A percentile compares a stretch with the other conserved stretches of the same genome.
Conservation (phyloP, 2,113 vertebrate genomes). For the Larimichthys polyactis region DNA sequence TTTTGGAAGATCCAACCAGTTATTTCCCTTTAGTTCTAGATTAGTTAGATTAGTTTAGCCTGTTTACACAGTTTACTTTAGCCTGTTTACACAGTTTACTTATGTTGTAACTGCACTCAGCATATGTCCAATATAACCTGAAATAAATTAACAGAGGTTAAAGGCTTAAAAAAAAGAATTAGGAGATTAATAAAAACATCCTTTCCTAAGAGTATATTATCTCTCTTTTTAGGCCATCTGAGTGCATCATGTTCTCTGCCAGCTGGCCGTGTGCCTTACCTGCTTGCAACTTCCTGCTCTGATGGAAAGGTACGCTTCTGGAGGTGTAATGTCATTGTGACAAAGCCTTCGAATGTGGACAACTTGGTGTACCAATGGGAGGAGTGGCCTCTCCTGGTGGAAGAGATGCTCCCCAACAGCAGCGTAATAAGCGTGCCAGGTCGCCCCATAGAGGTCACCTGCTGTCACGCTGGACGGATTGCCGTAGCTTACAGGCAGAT, state of each 20-base stretch:
- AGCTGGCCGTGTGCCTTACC: constrained; percentile 92
- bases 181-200: neutral
- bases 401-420: constrained; percentile 88
- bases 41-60: neutral
- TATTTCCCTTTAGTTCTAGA: neutral
- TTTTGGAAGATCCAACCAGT: neutral
- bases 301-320: constrained; percentile 96
- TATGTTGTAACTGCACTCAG: neutral
- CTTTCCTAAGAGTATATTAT: neutral
- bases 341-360: constrained; percentile 60
- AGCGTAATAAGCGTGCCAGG: constrained; percentile 90
- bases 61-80: neutral
- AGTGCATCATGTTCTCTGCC: constrained; percentile 96
- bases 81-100: neutral
- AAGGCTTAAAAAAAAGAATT: neutral
- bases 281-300: constrained; percentile 96
- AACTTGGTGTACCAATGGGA: constrained; percentile 90
- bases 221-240: constrained; percentile 88
- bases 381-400: constrained; percentile 95
- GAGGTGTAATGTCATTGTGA: constrained; percentile 85
- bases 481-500: constrained; percentile 91
- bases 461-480: constrained; percentile 94
- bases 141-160: neutral
- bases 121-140: neutral
- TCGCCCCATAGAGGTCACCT: constrained; percentile 91